Percentiles rank a stretch among this genome's conserved stretches.
These are phyloP conservation scores for Mus musculus DNA, from an alignment of 2,113 vertebrate genomes.

Conservation along the genomic window GRCm39 chr12:118043001-118043500, in stretches of 20 bases:
- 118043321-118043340: not conserved
- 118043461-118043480: rapidly evolving
- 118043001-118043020: not conserved
- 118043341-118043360: not conserved
- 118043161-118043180: not conserved
- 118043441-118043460: rapidly evolving
- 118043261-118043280: not conserved
- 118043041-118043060: not conserved
- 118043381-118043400: not conserved
- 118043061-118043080: not conserved
- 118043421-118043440: not conserved
- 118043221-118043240: not conserved
- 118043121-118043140: not conserved
- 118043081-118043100: not conserved
- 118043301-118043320: not conserved
- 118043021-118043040: not conserved
- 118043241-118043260: not conserved
- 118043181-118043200: not conserved
- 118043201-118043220: not conserved
- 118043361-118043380: not conserved
- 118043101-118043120: not conserved
- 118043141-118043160: not conserved
- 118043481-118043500: rapidly evolving
- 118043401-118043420: rapidly evolving
- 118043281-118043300: not conserved